Evolutionary conservation across 2,888 invertebrate genomes (phyloP).

Genomic region (Parochlus steinenii): DNA sequence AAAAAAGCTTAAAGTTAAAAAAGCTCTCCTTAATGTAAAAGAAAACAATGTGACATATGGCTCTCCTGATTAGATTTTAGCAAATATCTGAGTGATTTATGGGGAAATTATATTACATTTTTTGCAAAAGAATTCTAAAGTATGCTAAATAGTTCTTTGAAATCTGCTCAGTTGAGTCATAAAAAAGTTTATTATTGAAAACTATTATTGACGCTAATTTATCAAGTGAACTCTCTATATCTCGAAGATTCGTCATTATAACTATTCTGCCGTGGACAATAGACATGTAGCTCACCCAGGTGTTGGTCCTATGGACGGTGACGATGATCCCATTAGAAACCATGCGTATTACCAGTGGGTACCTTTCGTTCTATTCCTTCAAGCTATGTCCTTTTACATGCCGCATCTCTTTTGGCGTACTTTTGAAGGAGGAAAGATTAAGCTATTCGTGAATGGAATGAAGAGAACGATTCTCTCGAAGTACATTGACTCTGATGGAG

Average conservation of each 20-base stretch:
- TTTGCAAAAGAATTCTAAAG: no score
- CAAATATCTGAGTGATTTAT: no score
- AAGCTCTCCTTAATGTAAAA: no score
- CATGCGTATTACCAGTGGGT: slow-evolving; percentile 97
- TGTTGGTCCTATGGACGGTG: slow-evolving; percentile 48
- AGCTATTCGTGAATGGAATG: slow-evolving; percentile 57
- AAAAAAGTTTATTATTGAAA: no score
- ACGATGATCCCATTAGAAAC: slow-evolving; percentile 43
- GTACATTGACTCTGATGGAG: slow-evolving; percentile 21
- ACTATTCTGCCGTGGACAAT: slow-evolving; percentile 39
- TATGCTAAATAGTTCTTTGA: no score
- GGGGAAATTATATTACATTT: no score
- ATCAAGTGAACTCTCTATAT: no score
- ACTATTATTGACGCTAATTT: no score
- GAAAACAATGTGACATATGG: background rate
- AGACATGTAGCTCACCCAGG: slow-evolving; percentile 63
- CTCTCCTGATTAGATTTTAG: no score
- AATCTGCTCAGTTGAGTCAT: no score
- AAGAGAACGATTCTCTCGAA: slow-evolving; percentile 45
- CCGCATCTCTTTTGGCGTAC: slow-evolving; percentile 75
- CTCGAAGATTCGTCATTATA: slow-evolving; percentile 51
- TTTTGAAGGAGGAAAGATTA: slow-evolving; percentile 68
- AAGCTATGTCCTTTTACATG: slow-evolving; percentile 65
- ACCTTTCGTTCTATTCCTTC: slow-evolving; percentile 66
- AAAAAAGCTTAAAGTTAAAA: no score